Percentiles rank a stretch among this genome's conserved stretches.
phyloP scores from a whole-genome alignment of 2,888 invertebrate species.

The Mimachlamys varia region DNA sequence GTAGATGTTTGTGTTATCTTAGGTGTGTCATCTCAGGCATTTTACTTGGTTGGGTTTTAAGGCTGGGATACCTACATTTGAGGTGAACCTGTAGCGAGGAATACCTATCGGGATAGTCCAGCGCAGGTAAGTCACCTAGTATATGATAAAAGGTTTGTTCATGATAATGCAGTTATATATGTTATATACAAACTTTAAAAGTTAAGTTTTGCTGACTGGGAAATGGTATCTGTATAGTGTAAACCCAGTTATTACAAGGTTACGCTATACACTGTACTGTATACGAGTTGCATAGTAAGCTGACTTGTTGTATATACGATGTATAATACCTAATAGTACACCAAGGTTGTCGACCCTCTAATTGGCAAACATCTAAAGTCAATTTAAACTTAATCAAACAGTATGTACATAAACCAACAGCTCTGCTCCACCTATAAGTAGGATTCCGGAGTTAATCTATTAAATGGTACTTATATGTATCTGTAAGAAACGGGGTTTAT shows the following conservation, averaged over 20 bases:
- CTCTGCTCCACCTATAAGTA: no score
- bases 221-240: no score
- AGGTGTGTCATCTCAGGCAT: constrained; percentile 3
- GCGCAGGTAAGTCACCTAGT: background rate
- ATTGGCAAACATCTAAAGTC: background rate
- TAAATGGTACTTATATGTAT: no score
- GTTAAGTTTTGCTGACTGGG: no score
- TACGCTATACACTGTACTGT: background rate
- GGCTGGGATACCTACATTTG: background rate
- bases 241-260: background rate
- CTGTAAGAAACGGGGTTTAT: no score
- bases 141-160: background rate
- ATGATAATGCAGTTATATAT: background rate
- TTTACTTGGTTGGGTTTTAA: background rate
- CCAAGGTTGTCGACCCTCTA: background rate
- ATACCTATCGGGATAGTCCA: background rate
- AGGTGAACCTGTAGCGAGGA: background rate
- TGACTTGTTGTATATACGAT: background rate
- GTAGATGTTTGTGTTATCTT: background rate
- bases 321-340: background rate
- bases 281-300: no score
- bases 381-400: background rate
- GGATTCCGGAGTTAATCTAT: no score
- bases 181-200: no score
- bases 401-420: background rate